phyloP scores from a whole-genome alignment of 1,140 invertebrate genomes.

The Harlomillsia oculata region DNA sequence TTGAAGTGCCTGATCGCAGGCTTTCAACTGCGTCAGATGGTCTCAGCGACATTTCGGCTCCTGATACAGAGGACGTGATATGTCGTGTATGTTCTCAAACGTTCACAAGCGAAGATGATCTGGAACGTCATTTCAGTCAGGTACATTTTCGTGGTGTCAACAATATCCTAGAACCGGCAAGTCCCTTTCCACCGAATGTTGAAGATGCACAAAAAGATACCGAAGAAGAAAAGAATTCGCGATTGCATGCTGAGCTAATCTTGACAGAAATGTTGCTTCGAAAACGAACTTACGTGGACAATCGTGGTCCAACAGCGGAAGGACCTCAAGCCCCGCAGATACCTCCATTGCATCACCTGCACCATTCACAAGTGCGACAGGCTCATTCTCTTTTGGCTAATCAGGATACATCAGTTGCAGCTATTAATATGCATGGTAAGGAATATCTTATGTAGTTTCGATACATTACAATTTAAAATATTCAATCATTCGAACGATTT shows the following conservation, averaged over 20 bases:
- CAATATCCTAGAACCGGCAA: constrained; percentile 32
- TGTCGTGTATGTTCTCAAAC: constrained; percentile 25
- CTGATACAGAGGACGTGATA: constrained; percentile 6
- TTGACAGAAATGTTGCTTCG: neutral
- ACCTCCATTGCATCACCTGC: neutral
- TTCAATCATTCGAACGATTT: no score
- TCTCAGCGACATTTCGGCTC: constrained; percentile 7
- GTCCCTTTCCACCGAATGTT: constrained; percentile 26
- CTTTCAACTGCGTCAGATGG: neutral
- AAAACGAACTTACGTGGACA: neutral
- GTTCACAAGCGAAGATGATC: constrained; percentile 26
- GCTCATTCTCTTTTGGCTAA: no score
- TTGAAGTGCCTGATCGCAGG: neutral
- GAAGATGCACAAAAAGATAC: no score
- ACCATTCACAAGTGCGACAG: neutral
- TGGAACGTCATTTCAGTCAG: constrained; percentile 25
- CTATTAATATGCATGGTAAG: no score
- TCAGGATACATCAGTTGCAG: no score
- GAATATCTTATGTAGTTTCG: no score
- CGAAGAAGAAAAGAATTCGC: no score
- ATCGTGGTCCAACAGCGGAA: neutral
- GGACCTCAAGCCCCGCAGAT: no score
- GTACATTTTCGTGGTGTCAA: constrained; percentile 26
- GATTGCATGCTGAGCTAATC: neutral
- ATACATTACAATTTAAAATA: no score